These are phyloP conservation scores for Sebastes itinus DNA, from an alignment of 2,797 vertebrate genomes.

Conservation along the genomic window DNA sequence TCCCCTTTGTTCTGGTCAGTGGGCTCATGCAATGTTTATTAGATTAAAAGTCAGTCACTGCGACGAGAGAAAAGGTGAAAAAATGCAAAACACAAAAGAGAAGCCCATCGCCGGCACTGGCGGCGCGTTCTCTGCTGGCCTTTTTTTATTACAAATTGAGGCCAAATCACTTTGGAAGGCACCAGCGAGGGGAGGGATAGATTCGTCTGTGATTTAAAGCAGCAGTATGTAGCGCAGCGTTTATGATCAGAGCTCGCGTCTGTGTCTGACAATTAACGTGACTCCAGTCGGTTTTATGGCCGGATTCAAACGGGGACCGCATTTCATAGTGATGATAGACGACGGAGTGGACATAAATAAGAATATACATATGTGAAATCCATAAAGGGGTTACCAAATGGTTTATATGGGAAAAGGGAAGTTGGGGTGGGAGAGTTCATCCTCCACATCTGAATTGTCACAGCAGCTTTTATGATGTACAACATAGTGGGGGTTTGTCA, in stretches of 20 bases:
- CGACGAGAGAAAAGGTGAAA: conserved; percentile 69
- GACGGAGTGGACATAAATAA: conserved; percentile 75
- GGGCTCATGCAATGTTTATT: conserved; percentile 80
- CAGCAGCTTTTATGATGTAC: conserved; percentile 62
- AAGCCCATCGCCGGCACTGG: conserved; percentile 54
- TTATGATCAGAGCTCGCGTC: conserved; percentile 81
- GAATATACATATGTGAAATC: conserved; percentile 77
- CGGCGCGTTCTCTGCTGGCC: conserved; percentile 57
- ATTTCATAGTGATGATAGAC: conserved; percentile 75
- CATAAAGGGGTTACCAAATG: conserved; percentile 70
- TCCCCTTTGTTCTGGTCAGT: conserved; percentile 80
- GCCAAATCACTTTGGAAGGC: conserved; percentile 80
- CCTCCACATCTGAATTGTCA: conserved; percentile 70
- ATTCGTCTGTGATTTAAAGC: conserved; percentile 80
- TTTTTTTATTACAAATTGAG: conserved; percentile 83
- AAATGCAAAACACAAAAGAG: conserved; percentile 77
- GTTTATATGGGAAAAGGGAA: conserved; percentile 65
- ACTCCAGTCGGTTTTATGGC: conserved; percentile 79
- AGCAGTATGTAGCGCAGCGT: conserved; percentile 74
- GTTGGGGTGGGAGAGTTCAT: conserved; percentile 70
- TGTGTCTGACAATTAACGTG: conserved; percentile 82
- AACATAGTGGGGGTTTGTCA: conserved; percentile 34
- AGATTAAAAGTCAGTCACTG: conserved; percentile 83
- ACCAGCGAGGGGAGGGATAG: conserved; percentile 64
- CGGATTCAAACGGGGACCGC: conserved; percentile 73